Percentiles rank a stretch among this genome's conserved stretches.
phyloP scores from a whole-genome alignment of 2,113 vertebrate species.

The Salvator merianae region DNA sequence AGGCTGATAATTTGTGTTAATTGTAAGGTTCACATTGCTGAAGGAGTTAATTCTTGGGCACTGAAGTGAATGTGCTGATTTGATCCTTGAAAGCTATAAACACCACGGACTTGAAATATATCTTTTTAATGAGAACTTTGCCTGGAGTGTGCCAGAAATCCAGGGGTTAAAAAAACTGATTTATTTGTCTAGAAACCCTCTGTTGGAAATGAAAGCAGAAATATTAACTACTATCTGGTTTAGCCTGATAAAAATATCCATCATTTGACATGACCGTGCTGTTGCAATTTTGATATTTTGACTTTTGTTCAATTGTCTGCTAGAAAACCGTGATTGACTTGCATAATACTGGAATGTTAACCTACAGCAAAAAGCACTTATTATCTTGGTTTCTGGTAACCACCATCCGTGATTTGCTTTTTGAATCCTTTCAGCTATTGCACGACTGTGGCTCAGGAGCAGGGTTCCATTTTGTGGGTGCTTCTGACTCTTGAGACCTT shows the following conservation, averaged over 20 bases:
- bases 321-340: not conserved
- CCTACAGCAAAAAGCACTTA: not conserved
- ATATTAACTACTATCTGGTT: not conserved
- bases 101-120: not conserved
- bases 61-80: not conserved
- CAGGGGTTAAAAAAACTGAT: not conserved
- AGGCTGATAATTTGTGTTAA: too few relatives aligned
- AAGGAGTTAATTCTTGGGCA: not conserved
- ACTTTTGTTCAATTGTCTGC: not conserved
- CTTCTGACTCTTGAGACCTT: not conserved
- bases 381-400: not conserved
- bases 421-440: not conserved
- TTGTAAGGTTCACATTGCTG: not conserved
- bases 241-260: not conserved
- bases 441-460: not conserved
- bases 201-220: not conserved
- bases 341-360: not conserved
- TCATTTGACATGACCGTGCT: not conserved
- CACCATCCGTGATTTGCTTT: not conserved
- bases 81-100: not conserved
- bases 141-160: not conserved
- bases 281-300: not conserved
- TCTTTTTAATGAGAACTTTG: not conserved
- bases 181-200: not conserved
- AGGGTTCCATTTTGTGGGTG: not conserved